Percentiles rank a stretch among this genome's conserved stretches.
Conservation (phyloP, 2,888 invertebrate species). For the Dryocosmus kuriphilus region DNA sequence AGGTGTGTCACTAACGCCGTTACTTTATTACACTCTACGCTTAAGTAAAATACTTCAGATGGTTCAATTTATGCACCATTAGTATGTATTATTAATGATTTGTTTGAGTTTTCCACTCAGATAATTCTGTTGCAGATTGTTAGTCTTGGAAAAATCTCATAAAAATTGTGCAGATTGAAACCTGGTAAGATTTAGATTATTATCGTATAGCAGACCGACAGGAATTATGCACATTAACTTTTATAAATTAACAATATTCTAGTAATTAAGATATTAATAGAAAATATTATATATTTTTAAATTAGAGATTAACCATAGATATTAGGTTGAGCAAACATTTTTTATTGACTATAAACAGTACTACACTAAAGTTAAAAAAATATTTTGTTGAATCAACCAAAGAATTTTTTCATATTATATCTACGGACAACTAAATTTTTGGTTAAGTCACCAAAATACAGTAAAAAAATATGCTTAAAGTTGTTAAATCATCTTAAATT, state of each 20-base stretch:
- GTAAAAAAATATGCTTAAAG: too few species aligned
- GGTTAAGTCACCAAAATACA: too few species aligned
- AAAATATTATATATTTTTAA: too few species aligned
- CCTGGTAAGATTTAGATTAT: background rate
- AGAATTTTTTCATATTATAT: too few species aligned
- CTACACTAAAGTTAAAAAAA: too few species aligned
- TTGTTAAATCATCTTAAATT: too few species aligned
- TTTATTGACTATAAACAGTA: too few species aligned
- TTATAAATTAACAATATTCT: background rate
- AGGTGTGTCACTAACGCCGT: conserved; percentile 8
- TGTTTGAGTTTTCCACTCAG: conserved; percentile 23
- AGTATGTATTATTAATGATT: conserved; percentile 30
- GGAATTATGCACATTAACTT: background rate
- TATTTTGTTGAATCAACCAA: too few species aligned
- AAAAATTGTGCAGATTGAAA: conserved; percentile 12
- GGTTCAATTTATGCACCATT: conserved; percentile 11
- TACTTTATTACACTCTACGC: background rate
- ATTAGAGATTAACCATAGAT: too few species aligned
- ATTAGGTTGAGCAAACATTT: too few species aligned
- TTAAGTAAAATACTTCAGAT: conserved; percentile 5
- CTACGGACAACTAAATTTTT: too few species aligned
- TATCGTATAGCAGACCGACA: background rate
- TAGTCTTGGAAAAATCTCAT: conserved; percentile 8
- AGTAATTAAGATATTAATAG: background rate
- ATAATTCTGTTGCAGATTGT: conserved; percentile 20